phyloP scores from a whole-genome alignment of 2,888 invertebrate species.

The Apodemia hepburni region DNA sequence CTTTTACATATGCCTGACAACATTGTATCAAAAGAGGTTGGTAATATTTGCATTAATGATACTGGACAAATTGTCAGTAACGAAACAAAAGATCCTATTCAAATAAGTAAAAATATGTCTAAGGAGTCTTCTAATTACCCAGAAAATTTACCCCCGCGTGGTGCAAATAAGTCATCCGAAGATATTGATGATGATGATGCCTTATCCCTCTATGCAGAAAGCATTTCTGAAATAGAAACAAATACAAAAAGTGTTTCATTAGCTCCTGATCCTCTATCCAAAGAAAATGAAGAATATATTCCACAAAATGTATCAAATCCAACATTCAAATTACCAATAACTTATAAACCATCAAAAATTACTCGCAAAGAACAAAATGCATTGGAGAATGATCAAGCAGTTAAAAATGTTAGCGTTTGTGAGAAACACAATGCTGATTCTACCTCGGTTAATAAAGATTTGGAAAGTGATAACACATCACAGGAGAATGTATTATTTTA shows the following conservation, averaged over 20 bases:
- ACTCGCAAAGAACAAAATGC: conserved; percentile 16
- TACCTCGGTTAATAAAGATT: conserved; percentile 45
- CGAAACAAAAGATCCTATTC: not conserved
- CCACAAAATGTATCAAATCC: conserved; percentile 38
- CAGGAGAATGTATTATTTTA: conserved; percentile 18
- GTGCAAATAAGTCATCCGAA: conserved; percentile 16
- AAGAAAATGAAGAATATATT: conserved; percentile 44
- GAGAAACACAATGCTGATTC: conserved; percentile 60
- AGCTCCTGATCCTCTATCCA: conserved; percentile 18
- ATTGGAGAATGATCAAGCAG: conserved; percentile 19
- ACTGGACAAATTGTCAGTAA: not conserved
- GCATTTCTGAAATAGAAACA: conserved; percentile 57
- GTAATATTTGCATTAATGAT: not conserved
- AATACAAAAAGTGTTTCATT: conserved; percentile 36
- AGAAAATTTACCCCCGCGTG: not conserved
- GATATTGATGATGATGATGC: conserved; percentile 57
- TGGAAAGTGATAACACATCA: conserved; percentile 18
- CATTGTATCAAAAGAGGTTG: not conserved
- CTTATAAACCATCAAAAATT: conserved; percentile 48
- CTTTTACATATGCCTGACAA: not conserved
- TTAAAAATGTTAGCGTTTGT: conserved; percentile 36
- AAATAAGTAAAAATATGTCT: not conserved
- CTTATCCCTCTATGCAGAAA: conserved; percentile 62
- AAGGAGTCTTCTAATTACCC: not conserved
- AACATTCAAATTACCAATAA: conserved; percentile 25